Evolutionary conservation across 2,797 vertebrate species (phyloP), one percentile per base, ranked within the genome.

Genomic region (Staurois parvus): DNA sequence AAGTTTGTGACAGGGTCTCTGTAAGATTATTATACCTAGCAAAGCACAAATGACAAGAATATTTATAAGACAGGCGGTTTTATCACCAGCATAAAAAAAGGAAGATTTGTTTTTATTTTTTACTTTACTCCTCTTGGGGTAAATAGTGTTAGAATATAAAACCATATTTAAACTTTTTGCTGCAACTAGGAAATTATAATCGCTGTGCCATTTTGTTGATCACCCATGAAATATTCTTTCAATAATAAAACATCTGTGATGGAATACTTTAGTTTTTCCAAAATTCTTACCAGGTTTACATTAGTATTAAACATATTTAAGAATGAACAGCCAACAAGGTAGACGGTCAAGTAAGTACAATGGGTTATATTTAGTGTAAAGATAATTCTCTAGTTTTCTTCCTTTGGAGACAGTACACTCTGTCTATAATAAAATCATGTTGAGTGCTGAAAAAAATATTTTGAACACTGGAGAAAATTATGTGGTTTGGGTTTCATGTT

Each of bases 401-500:
- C 29, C 24, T 30, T 52, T 28, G 11, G 21, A 28, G 32, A 28
- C 15, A 21, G 7, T 52, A 37, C 8, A 37, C 29, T 69, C 21
- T 70, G 29, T 2, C 67, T 80, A 80, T 70, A 56, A 56, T 70
- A 26, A n/a, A 15, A n/a, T 56, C 78, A 56, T 52, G 48, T 15
- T 67, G 29, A 80, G 32, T 52, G 45, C 66, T 80, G 21, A 80
- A 80, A 52, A 64, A 80, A 80, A 56, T 32, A 40, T 80, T 75
- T 85, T 30, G 34, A 68, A 75, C 32, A 74, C 52, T 80, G 45
- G 32, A 85, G 72, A 56, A 74, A 81, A 85, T 75, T 40, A 81
- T 85, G 77, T 81, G 84, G 78, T 81, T 76, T 76, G 64, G 42
- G 30, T 70, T 81, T 80, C 77, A 59, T 69, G 59, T 67, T 85